Evolutionary conservation across 2,888 invertebrate species (phyloP).

Genomic region (Apodemia zela): DNA sequence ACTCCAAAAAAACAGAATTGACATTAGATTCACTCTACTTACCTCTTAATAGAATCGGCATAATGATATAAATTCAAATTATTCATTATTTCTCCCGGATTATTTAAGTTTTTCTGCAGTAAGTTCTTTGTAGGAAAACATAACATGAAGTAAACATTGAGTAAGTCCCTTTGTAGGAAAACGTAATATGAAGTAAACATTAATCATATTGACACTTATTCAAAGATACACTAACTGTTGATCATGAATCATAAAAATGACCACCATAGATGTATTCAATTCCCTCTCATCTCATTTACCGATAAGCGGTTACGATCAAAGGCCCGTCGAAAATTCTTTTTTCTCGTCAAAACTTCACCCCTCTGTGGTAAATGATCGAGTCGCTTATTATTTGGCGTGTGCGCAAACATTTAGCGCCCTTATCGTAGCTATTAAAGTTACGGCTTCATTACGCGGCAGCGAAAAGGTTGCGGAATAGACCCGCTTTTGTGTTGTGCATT

Average conservation of each 20-base stretch:
- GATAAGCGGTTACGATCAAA: constrained; percentile 55
- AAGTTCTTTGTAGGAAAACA: no score
- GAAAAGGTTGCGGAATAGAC: constrained; percentile 44
- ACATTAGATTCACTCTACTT: no score
- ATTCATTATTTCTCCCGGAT: no score
- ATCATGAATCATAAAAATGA: constrained; percentile 30
- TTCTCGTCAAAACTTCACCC: constrained; percentile 54
- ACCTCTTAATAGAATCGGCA: no score
- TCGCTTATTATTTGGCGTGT: constrained; percentile 79
- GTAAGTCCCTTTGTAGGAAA: no score
- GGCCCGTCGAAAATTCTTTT: constrained; percentile 49
- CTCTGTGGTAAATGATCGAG: constrained; percentile 73
- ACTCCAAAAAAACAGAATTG: no score
- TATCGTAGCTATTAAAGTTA: constrained; percentile 77
- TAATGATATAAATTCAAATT: no score
- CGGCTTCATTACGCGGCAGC: constrained; percentile 70
- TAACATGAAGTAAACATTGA: not conserved
- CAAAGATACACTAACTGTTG: not conserved
- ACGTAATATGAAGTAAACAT: not conserved
- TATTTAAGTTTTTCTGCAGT: no score
- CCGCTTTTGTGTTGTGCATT: constrained; percentile 44
- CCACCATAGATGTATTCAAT: constrained; percentile 52
- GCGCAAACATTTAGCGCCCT: constrained; percentile 77
- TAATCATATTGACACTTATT: not conserved
- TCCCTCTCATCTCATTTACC: constrained; percentile 54